Conservation (phyloP, 2,113 vertebrate species). For the Malurus alboscapulatus region DNA sequence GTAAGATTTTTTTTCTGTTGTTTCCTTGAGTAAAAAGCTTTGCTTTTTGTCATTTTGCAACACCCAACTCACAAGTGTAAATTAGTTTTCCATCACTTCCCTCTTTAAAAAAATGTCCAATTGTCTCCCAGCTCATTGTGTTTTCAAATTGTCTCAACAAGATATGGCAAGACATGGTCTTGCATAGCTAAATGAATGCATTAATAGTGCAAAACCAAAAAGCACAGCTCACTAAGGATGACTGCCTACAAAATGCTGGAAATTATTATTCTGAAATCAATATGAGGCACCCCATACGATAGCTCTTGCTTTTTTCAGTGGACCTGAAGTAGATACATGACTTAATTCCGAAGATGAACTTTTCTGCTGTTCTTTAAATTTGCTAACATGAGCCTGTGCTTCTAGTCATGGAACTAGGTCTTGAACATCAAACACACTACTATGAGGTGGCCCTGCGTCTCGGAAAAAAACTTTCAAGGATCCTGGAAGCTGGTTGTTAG, state of each 20-base stretch:
- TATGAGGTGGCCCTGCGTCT: background rate
- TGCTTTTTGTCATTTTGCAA: background rate
- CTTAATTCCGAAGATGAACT: background rate
- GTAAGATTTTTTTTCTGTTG: background rate
- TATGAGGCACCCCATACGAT: background rate
- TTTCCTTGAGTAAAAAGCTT: background rate
- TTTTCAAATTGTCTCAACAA: background rate
- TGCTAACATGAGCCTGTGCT: background rate
- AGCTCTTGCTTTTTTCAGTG: rapidly evolving
- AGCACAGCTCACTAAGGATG: background rate
- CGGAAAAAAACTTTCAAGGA: background rate
- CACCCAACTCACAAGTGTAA: background rate
- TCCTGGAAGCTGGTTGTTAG: background rate
- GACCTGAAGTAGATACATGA: background rate
- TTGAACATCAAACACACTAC: background rate
- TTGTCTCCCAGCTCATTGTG: background rate
- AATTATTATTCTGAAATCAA: background rate
- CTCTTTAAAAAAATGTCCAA: background rate
- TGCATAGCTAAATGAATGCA: background rate
- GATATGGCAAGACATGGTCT: background rate
- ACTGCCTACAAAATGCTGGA: background rate
- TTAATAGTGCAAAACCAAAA: background rate
- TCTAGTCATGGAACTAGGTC: background rate
- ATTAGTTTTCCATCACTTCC: background rate
- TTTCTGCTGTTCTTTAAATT: background rate